Evolutionary conservation across 2,113 vertebrate species (phyloP).

Genomic region (Callospermophilus lateralis): DNA sequence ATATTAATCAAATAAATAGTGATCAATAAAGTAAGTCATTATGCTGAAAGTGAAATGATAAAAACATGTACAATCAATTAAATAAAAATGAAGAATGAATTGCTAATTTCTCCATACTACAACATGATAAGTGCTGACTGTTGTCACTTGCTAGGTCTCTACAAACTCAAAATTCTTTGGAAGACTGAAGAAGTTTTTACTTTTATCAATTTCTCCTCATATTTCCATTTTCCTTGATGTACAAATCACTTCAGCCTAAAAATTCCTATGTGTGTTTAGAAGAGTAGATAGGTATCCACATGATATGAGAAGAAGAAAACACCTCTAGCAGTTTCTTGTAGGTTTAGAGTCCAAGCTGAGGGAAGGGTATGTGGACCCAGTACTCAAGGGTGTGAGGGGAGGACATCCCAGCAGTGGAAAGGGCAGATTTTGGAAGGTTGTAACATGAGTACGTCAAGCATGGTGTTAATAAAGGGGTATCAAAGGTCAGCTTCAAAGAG

Average conservation of each 20-base stretch:
- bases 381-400: background rate
- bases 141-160: background rate
- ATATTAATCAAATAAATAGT: background rate
- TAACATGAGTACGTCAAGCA: background rate
- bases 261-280: background rate
- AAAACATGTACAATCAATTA: background rate
- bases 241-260: background rate
- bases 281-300: background rate
- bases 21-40: constrained; percentile 32
- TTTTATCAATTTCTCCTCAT: background rate
- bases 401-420: background rate
- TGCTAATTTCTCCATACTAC: background rate
- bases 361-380: background rate
- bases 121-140: background rate
- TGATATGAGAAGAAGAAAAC: background rate
- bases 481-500: background rate
- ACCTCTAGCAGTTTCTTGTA: background rate
- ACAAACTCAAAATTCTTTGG: background rate
- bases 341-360: background rate
- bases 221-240: background rate
- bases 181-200: background rate
- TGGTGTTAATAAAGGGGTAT: background rate
- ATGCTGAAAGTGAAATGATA: background rate
- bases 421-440: background rate
- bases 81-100: background rate